Evolutionary conservation across 2,113 vertebrate genomes (phyloP), one percentile per base, ranked within the genome.

Genomic region (Puma concolor): DNA sequence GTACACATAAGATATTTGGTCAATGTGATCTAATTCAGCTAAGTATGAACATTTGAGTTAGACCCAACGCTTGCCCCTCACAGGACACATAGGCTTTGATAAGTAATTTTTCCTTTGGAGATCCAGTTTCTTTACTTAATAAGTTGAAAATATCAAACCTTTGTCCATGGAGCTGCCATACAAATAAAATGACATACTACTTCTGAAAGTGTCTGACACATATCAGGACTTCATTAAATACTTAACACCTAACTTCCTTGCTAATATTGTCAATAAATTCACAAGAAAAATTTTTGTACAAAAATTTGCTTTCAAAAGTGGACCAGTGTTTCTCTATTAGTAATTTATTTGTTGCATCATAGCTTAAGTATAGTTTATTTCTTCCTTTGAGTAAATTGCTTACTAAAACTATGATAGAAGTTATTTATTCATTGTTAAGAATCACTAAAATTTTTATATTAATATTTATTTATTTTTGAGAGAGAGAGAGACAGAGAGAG

Each of bases 211-310:
- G 15, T 38, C 50, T 90, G 64, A 92, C 10, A 90, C 5, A 15
- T 69, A 83, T n/a, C 41, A 92, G 15, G 23, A 71, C 4, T 72
- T 17, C 44, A 86, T 71, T 57, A 94, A 79, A 90, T 82, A 50
- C 11, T 77, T 36, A 69, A 67, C 6, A 12, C 60, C 9, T 88
- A 66, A 89, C 1, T 48, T 17, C 8, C 33, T n/a, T 81, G 41
- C 31, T 77, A 92, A 92, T 71, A 97, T 76, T 66, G 2, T 82
- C 72, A 79, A 7, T 83, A 92, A 81, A 90, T 79, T 81, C 12
- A 38, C 6, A 60, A 64, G 44, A 81, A 71, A 88, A 48, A 85
- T 4, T 50, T 52, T 31, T 23, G 0, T 50, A 60, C 29, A 80
- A 90, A 74, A 31, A 79, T 67, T 36, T 74, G 7, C 29, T 52